phyloP scores from a whole-genome alignment of 1,140 invertebrate species.

The Macrocentrus cingulum region DNA sequence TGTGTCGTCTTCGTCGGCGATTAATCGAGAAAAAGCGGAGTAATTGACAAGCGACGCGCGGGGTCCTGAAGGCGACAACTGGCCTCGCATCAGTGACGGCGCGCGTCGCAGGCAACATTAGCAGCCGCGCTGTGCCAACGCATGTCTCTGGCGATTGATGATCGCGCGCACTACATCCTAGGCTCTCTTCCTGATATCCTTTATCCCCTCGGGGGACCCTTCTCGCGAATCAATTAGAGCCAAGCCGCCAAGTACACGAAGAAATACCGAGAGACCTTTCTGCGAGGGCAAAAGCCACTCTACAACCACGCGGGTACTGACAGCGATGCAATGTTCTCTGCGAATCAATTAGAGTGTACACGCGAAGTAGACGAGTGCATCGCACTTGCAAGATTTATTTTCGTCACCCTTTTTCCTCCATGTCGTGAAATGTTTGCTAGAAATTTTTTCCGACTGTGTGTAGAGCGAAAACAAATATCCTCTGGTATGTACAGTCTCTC shows the following conservation, averaged over 20 bases:
- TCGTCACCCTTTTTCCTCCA: constrained; percentile 3
- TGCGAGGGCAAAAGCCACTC: background rate
- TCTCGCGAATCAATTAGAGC: constrained; percentile 24
- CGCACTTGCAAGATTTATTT: constrained; percentile 21
- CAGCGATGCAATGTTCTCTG: constrained; percentile 11
- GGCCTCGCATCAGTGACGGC: background rate
- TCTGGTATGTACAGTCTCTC: too few species aligned
- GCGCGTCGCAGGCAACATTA: constrained; percentile 13
- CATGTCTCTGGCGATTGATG: background rate
- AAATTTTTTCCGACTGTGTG: too few species aligned
- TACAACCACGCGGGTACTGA: background rate
- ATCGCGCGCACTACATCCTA: background rate
- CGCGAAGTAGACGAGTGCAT: constrained; percentile 23
- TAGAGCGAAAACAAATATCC: too few species aligned
- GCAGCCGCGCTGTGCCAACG: constrained; percentile 15
- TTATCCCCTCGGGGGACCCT: background rate
- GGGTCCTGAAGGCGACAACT: background rate
- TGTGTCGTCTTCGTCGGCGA: constrained; percentile 13
- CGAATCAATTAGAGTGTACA: constrained; percentile 25
- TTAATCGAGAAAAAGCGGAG: background rate
- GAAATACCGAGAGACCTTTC: constrained; percentile 8
- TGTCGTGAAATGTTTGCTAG: background rate
- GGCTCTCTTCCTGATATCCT: background rate
- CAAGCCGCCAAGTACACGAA: constrained; percentile 15
- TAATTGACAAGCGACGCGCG: constrained; percentile 1